Base-by-base conservation (phyloP, 2,888 invertebrate genomes). In the Cerastoderma edule region DNA sequence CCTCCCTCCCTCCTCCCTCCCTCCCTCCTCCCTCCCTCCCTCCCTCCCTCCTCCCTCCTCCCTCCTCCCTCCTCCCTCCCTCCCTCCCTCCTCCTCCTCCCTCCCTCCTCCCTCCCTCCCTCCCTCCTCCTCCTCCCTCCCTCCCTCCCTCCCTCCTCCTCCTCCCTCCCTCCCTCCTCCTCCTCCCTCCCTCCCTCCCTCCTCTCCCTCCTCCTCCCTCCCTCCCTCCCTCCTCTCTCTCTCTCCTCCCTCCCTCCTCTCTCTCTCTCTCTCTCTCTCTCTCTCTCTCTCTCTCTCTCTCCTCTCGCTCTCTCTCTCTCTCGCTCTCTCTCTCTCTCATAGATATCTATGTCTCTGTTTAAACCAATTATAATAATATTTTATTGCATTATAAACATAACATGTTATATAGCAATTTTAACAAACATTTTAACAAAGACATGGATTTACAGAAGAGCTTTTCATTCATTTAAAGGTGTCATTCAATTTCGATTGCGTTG, bases 221-320 rank as follows among this genome's bases (percentile, higher is more conserved):
- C 16, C 16, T 39, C 39, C 39, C 8, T 10, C 39, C 16, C 10
- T 10, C 39, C 8, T 10, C 39, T 39, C 16, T 39, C 39, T 39
- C 16, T 8, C 16, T 39, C 39, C 16, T 39, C 16, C 39, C 8
- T 10, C 10, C 16, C 28, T 30, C 28, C 54, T 54, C 54, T 54
- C 54, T 54, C 54, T 54, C 54, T 54, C 54, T 28, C 54, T 54
- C 54, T 54, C 54, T 54, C 54, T 54, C 54, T 54, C 54, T 54
- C 54, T 28, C 28, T 54, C 28, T 54, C 27, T 8, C 10, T 39
- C 39, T 39, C 39, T 13, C 39, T 39, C 16, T 13, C 39, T 39
- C 16, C 39, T 13, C 8, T 39, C 10, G 10, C 39, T 13, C 16
- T 39, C 39, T 8, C 39, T 39, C 39, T 39, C 39, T 39, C 39